These are phyloP conservation scores for Enteromius mattozi DNA, from an alignment of 2,797 vertebrate species.

Conservation along the genomic window DNA sequence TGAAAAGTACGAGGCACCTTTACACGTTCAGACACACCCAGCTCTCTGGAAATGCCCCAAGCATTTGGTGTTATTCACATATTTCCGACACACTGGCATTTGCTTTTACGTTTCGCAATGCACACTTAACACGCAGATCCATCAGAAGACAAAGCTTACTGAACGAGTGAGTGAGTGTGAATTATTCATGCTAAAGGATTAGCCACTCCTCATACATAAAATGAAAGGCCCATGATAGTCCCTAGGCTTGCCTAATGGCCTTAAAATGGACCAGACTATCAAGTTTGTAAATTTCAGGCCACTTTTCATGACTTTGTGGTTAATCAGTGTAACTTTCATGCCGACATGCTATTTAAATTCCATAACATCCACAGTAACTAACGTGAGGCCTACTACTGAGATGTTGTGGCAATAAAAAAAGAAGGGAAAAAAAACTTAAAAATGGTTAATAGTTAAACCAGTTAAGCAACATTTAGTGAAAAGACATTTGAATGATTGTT, in stretches of 20 bases:
- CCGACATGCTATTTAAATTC: neutral
- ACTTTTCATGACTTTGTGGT: neutral
- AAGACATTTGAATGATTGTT: neutral
- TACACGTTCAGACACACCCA: conserved; percentile 14
- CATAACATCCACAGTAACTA: neutral
- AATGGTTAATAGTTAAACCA: neutral
- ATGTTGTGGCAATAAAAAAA: neutral
- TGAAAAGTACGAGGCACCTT: neutral
- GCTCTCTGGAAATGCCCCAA: conserved; percentile 20
- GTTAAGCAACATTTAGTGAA: neutral
- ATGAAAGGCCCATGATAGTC: neutral
- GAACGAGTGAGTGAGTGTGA: conserved; percentile 7
- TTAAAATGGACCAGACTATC: neutral
- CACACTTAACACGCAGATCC: conserved; percentile 10
- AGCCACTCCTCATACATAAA: conserved; percentile 14
- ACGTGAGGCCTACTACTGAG: neutral
- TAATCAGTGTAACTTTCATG: neutral
- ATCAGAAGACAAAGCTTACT: conserved; percentile 1
- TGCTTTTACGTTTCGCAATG: conserved; percentile 14
- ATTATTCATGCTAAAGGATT: conserved; percentile 37
- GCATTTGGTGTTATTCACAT: conserved; percentile 27
- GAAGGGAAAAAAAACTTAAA: no score
- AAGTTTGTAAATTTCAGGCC: no score
- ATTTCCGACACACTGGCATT: conserved; percentile 38
- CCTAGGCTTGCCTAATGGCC: neutral